Percentiles rank a stretch among this genome's conserved stretches.
Conservation (phyloP, 2,888 invertebrate genomes). For the Cerceris rybyensis region DNA sequence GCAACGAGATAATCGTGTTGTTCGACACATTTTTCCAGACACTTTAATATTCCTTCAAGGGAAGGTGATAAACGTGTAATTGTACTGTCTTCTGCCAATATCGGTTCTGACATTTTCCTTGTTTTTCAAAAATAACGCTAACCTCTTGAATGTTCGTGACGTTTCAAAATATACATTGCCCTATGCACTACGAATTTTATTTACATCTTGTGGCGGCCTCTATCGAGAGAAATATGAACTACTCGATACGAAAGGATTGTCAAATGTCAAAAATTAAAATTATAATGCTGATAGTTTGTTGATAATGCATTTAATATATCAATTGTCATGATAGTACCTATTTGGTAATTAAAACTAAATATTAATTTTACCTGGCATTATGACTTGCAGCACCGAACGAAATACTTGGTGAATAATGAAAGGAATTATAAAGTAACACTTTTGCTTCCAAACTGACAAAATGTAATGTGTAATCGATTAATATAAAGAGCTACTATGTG, state of each 20-base stretch:
- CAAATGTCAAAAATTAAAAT: background rate
- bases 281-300: too few relatives aligned
- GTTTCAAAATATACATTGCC: background rate
- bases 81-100: constrained; percentile 74
- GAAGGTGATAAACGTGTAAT: constrained; percentile 59
- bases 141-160: constrained; percentile 1
- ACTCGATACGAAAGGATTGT: background rate
- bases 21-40: constrained; percentile 60
- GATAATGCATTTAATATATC: too few relatives aligned
- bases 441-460: background rate
- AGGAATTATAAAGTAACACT: background rate
- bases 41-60: constrained; percentile 57
- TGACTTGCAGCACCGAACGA: too few relatives aligned
- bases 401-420: too few relatives aligned
- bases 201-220: constrained; percentile 24
- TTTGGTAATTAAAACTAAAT: background rate
- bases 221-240: background rate
- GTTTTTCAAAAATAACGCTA: constrained; percentile 1
- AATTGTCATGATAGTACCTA: background rate
- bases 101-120: constrained; percentile 45
- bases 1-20: constrained; percentile 75
- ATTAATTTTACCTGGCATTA: background rate
- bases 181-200: background rate
- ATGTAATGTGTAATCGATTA: background rate
- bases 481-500: constrained; percentile 9